Base-by-base conservation (phyloP, 2,888 invertebrate genomes). In the Tortricodes alternella region DNA sequence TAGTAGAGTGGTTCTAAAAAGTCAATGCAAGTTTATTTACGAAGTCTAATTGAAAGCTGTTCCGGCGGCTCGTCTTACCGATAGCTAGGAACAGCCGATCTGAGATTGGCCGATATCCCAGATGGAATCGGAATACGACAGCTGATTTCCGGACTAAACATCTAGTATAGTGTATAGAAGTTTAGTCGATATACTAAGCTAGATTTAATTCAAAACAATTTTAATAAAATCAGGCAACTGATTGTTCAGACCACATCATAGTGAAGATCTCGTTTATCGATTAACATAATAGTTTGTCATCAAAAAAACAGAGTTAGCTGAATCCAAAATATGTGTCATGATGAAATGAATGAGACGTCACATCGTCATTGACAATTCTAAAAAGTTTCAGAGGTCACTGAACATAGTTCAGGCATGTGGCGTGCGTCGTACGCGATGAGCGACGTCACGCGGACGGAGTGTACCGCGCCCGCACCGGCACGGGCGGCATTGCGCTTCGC, bases 71-170 rank as follows among this genome's bases (percentile, higher is more conserved):
- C 84, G 67, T 59, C 69, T 85, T 85, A 83, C 84, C 75, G 75
- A 81, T 80, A 75, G 70, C 68, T 74, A 70, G 71, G 77, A 80
- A 77, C 73, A 76, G 73, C 74, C 70, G 78, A 84, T 83, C 79
- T 73, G 73, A 70, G 78, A 85, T 85, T 86, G 84, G 86, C 81
- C 73, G 79, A 80, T 80, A 79, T 79, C 83, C 84, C 84, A 83
- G 71, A 69, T 68, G 74, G 79, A 82, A 83, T 85, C 83, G 74
- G 74, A 72, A 76, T 79, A 73, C 75, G 89, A 89, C 89, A 86
- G 84, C 81, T 89, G 85, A 89, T 88, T 89, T 89, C 89, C 89
- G 85, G 77, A 49, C 55, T 60, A 53, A 71, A 70, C 65, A 59
- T 53, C 21, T 35, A 38, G 34, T 41, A 39, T 24, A 19, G 8